Percentiles rank a stretch among this genome's conserved stretches.
These are phyloP conservation scores for Malurus splendens DNA, from an alignment of 2,797 vertebrate species.

Conservation along the genomic window DNA sequence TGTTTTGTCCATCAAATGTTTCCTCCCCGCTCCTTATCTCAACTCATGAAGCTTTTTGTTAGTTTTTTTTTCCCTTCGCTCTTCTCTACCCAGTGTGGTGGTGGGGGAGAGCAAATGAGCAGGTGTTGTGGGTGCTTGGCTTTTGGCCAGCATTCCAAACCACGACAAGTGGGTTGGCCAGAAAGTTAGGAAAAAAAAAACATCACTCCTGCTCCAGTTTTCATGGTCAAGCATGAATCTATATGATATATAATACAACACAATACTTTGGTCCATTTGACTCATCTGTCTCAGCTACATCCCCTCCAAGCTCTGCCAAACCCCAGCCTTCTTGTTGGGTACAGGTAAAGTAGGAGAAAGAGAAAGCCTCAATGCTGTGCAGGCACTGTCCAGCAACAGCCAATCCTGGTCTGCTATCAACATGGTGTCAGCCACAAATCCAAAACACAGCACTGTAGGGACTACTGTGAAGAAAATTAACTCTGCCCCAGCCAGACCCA, in stretches of 20 bases:
- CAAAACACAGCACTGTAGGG: neutral
- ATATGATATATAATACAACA: neutral
- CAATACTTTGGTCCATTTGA: neutral
- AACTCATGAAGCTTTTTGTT: too few species aligned
- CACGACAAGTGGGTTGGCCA: too few species aligned
- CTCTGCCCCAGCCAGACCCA: neutral
- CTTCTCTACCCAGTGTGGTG: too few species aligned
- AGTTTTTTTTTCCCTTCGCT: too few species aligned
- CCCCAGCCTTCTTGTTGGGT: neutral
- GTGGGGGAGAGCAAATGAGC: too few species aligned
- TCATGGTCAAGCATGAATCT: neutral
- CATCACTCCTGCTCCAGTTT: neutral
- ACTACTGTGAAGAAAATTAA: neutral
- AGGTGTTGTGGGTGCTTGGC: too few species aligned
- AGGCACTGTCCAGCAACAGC: neutral
- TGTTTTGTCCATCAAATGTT: too few species aligned
- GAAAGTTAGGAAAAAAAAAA: too few species aligned
- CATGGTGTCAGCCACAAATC: neutral
- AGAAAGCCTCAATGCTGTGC: neutral
- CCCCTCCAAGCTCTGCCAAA: neutral
- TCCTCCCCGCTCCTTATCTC: too few species aligned
- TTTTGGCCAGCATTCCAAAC: too few species aligned
- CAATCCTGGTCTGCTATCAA: neutral
- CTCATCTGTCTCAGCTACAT: neutral
- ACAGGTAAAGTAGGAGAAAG: neutral